Evolutionary conservation across 1,140 invertebrate species (phyloP).

Genomic region (Cyrtorhinus lividipennis): DNA sequence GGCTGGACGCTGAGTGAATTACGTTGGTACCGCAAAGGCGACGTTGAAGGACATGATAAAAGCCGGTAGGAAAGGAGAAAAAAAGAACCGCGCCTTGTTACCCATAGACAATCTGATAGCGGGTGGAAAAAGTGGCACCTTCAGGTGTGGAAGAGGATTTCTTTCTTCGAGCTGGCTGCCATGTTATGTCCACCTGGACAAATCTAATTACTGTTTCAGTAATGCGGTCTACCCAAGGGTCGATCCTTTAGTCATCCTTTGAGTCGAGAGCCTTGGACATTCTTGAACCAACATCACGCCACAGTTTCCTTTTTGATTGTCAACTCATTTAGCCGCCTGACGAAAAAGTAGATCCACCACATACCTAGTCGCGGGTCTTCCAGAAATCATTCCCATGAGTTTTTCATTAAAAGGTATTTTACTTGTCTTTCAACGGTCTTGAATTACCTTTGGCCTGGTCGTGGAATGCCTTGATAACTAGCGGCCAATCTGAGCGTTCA

Average conservation of each 20-base stretch:
- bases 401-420: no score
- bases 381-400: no score
- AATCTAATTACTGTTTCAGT: slow-evolving; percentile 8
- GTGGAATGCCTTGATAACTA: no score
- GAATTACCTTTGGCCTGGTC: no score
- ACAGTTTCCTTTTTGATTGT: background rate
- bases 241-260: background rate
- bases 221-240: background rate
- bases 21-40: no score
- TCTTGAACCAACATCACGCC: background rate
- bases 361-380: no score
- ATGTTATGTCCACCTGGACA: slow-evolving; percentile 9
- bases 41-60: background rate
- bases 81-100: background rate
- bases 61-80: background rate
- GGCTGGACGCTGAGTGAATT: no score
- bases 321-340: no score
- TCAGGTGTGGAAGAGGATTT: slow-evolving; percentile 8
- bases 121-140: slow-evolving; percentile 9
- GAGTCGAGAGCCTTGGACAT: background rate
- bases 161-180: background rate
- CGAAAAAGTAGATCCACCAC: background rate
- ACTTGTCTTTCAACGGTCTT: no score
- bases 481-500: no score
- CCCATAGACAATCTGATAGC: slow-evolving; percentile 2